Evolutionary conservation across 1,140 invertebrate genomes (phyloP).

Genomic region (Luehdorfia chinensis): DNA sequence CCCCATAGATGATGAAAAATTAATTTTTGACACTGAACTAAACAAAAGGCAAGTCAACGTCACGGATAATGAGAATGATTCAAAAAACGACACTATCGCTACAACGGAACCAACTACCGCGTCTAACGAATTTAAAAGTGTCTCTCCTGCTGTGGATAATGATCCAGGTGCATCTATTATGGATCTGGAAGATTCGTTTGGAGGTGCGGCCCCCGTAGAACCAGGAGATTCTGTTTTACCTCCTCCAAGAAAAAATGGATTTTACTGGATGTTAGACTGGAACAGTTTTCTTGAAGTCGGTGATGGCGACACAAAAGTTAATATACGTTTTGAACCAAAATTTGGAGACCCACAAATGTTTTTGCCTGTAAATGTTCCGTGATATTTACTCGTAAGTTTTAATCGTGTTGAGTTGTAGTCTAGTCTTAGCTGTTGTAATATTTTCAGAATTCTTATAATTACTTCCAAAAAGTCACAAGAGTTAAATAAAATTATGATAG

Average conservation of each 20-base stretch:
- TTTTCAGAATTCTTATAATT: neutral
- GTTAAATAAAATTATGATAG: too few species aligned
- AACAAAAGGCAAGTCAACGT: constrained; percentile 61
- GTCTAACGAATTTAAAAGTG: constrained; percentile 29
- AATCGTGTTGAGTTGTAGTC: constrained; percentile 38
- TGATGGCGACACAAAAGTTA: constrained; percentile 85
- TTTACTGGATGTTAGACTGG: constrained; percentile 91
- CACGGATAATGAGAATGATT: constrained; percentile 25
- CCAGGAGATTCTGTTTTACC: constrained; percentile 79
- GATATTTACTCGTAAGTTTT: constrained; percentile 23
- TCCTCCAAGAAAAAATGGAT: constrained; percentile 82
- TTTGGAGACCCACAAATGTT: constrained; percentile 87
- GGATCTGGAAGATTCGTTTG: constrained; percentile 88
- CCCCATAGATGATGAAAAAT: constrained; percentile 49
- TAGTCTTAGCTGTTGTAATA: constrained; percentile 49
- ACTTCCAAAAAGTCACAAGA: too few species aligned
- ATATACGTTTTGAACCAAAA: constrained; percentile 87
- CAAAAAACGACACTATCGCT: constrained; percentile 23
- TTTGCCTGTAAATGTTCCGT: constrained; percentile 82
- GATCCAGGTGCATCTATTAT: constrained; percentile 72
- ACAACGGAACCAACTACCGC: constrained; percentile 27
- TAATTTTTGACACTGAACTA: constrained; percentile 56
- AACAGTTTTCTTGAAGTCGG: constrained; percentile 90
- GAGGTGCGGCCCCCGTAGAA: constrained; percentile 76
- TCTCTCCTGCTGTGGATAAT: constrained; percentile 34